Percentiles rank a stretch among this genome's conserved stretches.
phyloP scores from a whole-genome alignment of 2,797 vertebrate species.

The Neopelma chrysocephalum region DNA sequence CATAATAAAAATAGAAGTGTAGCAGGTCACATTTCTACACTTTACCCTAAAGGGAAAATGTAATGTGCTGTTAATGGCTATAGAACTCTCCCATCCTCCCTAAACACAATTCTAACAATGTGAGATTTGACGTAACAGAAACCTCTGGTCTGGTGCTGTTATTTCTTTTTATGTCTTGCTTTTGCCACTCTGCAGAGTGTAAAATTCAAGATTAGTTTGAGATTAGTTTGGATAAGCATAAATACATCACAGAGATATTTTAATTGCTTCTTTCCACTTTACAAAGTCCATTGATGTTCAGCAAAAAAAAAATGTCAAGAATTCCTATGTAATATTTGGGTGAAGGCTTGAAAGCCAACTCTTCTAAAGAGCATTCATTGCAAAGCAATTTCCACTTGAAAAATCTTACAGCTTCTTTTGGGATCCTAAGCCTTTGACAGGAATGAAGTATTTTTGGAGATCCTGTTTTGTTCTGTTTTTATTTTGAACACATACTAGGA shows the following conservation, averaged over 20 bases:
- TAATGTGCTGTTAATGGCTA: constrained; percentile 21
- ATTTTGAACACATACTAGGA: not conserved
- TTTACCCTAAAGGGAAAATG: constrained; percentile 36
- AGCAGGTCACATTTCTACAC: not conserved
- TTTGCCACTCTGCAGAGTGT: not conserved
- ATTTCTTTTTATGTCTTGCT: not conserved
- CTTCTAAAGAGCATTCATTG: not conserved
- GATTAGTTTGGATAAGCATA: not conserved
- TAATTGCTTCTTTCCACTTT: not conserved
- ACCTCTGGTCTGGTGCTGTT: not conserved
- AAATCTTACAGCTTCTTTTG: not conserved
- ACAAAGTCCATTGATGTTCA: not conserved
- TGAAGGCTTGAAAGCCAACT: not conserved
- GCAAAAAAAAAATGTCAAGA: not conserved
- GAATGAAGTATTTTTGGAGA: not conserved
- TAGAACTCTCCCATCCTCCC: not conserved
- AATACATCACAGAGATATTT: not conserved
- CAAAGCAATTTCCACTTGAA: not conserved
- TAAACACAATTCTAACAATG: not conserved
- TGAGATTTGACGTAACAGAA: not conserved
- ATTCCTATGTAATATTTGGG: not conserved
- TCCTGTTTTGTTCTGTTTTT: not conserved
- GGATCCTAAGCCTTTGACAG: not conserved
- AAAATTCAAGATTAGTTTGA: not conserved
- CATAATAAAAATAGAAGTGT: not conserved